Conservation (phyloP, 2,797 vertebrate species). For the Microctenopoma steveboyesi region DNA sequence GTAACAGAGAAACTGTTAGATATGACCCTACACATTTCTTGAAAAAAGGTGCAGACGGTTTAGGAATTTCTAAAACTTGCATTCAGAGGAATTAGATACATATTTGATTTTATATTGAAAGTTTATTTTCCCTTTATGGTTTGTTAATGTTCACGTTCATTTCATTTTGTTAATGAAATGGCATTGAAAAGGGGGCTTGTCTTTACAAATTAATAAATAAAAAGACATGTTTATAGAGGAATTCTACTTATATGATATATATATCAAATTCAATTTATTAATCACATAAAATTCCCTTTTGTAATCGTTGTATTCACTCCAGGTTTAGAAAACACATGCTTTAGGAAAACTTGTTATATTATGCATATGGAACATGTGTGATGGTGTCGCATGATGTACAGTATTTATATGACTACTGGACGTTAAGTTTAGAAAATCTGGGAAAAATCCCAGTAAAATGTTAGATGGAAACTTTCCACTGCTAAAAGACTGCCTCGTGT, state of each 20-base stretch:
- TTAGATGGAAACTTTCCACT: neutral
- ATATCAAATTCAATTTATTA: too few species aligned
- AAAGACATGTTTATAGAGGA: too few species aligned
- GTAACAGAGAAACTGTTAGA: constrained; percentile 30
- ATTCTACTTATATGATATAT: too few species aligned
- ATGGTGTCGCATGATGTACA: neutral
- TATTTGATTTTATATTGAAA: too few species aligned
- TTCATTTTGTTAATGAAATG: neutral
- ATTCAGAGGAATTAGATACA: too few species aligned
- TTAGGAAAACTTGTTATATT: too few species aligned
- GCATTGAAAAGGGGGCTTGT: neutral
- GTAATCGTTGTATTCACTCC: too few species aligned
- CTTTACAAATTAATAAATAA: neutral
- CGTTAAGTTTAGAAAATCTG: neutral
- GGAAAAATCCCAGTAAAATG: neutral
- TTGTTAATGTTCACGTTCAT: neutral
- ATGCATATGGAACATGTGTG: neutral
- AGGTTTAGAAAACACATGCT: too few species aligned
- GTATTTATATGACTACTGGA: neutral
- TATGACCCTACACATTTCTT: constrained; percentile 17
- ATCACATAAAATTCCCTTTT: too few species aligned
- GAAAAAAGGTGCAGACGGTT: neutral
- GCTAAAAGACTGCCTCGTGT: neutral
- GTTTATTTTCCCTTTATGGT: neutral
- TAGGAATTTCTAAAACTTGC: too few species aligned